Base-by-base conservation (phyloP, 2,113 vertebrate species). In the Coryphaenoides rupestris region DNA sequence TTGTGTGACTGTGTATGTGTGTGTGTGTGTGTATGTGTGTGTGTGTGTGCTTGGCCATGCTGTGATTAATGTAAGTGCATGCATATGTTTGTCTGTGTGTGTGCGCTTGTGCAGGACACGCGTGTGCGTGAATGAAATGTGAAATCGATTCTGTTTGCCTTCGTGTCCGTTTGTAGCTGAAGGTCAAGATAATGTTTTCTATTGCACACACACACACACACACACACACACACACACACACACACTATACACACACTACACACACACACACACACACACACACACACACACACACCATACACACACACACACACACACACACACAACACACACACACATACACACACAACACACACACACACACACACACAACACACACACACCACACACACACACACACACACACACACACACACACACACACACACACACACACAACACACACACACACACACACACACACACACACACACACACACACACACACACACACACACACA, bases 41-140 rank as follows among this genome's bases (percentile, higher is more conserved):
- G 47, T 26, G 47, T 50, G 60, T 53, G 46, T 24, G 46, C n/a
- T 65, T 78, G 77, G 19, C 10, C 19, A 10, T 22, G 60, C 75
- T 79, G 55, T 84, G 81, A 85, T 86, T 85, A 88, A 83, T 87
- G 72, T 78, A 72, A 77, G 69, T 82, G 71, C 69, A 70, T 55
- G 78, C 72, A 50, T 75, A 12, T 40, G 33, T 40, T 40, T 40
- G 33, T 40, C 33, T 40, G 33, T 40, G 33, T 40, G 33, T 5
- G 13, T 40, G 33, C n/a, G n/a, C 33, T 9, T 40, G 33, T 40
- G 33, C 33, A 40, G 33, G 33, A 40, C 33, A 40, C 6, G 33
- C 33, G 33, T 40, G 78, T 52, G 73, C 76, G 78, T 83, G 82
- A 84, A 83, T 83, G 70, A 83, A 84, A 83, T 79, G 77, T 69